These are phyloP conservation scores for Drosophila orosa DNA, from an alignment of 1,140 invertebrate species.

Conservation along the genomic window DNA sequence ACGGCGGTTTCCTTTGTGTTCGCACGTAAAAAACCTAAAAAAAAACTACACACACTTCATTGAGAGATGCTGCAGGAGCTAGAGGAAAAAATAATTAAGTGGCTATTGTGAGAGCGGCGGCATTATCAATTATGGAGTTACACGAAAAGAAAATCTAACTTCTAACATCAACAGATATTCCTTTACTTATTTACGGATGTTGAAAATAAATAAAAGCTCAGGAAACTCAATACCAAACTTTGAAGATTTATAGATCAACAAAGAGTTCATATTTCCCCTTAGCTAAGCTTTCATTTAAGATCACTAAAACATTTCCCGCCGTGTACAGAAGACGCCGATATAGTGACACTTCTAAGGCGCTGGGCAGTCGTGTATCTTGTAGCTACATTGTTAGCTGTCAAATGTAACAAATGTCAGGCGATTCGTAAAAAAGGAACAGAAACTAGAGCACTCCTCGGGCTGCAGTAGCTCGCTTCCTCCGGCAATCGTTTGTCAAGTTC, in stretches of 20 bases:
- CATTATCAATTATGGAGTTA: conserved; percentile 69
- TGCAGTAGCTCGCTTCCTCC: conserved; percentile 30
- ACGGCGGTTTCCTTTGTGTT: conserved; percentile 77
- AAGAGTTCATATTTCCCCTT: background rate
- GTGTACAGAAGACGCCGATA: conserved; percentile 8
- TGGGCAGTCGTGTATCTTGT: conserved; percentile 66
- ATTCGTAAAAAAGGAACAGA: conserved; percentile 53
- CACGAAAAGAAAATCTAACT: conserved; percentile 4
- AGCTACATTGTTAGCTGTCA: conserved; percentile 79
- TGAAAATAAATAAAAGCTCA: background rate
- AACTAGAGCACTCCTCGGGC: conserved; percentile 64
- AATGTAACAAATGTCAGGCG: conserved; percentile 81
- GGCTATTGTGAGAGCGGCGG: conserved; percentile 60
- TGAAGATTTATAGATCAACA: background rate
- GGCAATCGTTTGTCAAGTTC: conserved; percentile 80
- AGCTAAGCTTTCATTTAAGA: background rate
- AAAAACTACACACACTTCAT: conserved; percentile 57
- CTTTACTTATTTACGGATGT: background rate
- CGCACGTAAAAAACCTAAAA: conserved; percentile 42
- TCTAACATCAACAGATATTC: background rate
- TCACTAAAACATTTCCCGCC: background rate
- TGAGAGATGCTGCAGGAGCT: conserved; percentile 51
- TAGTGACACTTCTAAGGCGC: conserved; percentile 33
- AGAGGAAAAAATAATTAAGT: conserved; percentile 77
- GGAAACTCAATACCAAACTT: background rate